Conservation (phyloP, 2,113 vertebrate genomes). For the Neogale vison region DNA sequence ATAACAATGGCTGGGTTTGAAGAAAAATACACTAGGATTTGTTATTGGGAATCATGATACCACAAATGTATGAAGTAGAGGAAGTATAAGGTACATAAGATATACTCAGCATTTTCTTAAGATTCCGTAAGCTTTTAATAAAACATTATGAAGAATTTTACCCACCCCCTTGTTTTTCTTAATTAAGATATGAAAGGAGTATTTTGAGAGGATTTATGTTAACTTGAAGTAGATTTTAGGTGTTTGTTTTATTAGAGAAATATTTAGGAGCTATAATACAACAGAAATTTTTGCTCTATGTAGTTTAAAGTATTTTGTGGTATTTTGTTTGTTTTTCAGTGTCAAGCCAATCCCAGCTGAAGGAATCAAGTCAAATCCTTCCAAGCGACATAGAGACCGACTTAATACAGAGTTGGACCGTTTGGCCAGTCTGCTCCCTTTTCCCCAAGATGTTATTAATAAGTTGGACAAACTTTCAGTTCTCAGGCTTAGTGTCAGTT, state of each 20-base stretch:
- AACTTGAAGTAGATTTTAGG: slow-evolving; percentile 38
- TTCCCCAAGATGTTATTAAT: slow-evolving; percentile 90
- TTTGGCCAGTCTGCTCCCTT: slow-evolving; percentile 90
- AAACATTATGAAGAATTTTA: slow-evolving; percentile 8
- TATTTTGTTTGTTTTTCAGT: slow-evolving; percentile 77
- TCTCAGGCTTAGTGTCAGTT: slow-evolving; percentile 92
- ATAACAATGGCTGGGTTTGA: background rate
- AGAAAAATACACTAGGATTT: background rate
- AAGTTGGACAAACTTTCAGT: slow-evolving; percentile 93
- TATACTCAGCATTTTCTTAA: background rate
- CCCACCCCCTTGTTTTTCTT: background rate
- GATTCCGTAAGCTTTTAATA: slow-evolving; percentile 1
- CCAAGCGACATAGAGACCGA: slow-evolving; percentile 91
- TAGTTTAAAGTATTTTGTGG: background rate
- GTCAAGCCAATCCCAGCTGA: slow-evolving; percentile 84
- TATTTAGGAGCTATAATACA: background rate
- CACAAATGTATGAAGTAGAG: background rate
- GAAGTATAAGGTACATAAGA: background rate
- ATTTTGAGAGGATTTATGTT: slow-evolving; percentile 20
- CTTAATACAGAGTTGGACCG: slow-evolving; percentile 91
- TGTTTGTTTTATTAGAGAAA: slow-evolving; percentile 5
- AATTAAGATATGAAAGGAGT: background rate
- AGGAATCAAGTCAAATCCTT: slow-evolving; percentile 91
- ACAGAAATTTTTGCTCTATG: background rate
- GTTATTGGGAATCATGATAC: background rate